phyloP scores from a whole-genome alignment of 2,888 invertebrate genomes.

The Microplitis deprimator region DNA sequence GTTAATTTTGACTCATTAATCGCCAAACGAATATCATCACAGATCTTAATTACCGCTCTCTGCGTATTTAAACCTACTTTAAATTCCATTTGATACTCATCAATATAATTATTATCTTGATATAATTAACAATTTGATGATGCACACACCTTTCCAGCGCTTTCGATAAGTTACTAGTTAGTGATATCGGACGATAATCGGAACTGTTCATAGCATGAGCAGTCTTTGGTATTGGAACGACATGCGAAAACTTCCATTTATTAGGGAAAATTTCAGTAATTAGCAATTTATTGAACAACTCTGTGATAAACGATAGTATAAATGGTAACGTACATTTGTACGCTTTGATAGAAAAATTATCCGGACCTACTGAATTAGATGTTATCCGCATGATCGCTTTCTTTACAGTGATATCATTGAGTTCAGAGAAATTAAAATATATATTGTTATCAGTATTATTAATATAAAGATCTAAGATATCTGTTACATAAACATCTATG shows the following conservation, averaged over 20 bases:
- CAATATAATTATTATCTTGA: background rate
- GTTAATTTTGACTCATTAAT: constrained; percentile 26
- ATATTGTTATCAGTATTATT: background rate
- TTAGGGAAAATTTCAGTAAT: no score
- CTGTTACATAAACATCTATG: background rate
- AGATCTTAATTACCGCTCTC: constrained; percentile 19
- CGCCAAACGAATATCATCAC: constrained; percentile 5
- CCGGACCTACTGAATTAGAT: no score
- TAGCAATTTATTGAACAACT: no score
- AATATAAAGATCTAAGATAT: background rate
- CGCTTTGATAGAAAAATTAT: no score
- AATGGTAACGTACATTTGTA: no score
- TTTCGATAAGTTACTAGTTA: constrained; percentile 27
- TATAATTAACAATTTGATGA: background rate
- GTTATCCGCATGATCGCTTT: no score
- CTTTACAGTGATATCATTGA: no score
- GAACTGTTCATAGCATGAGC: background rate
- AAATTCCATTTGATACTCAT: constrained; percentile 22
- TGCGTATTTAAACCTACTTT: background rate
- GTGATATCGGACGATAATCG: constrained; percentile 33
- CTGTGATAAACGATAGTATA: no score
- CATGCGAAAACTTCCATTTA: no score
- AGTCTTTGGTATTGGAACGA: constrained; percentile 8
- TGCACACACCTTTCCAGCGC: constrained; percentile 2
- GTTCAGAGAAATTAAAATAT: background rate